Base-by-base conservation (phyloP, 2,113 vertebrate species). In the Lepisosteus oculatus region DNA sequence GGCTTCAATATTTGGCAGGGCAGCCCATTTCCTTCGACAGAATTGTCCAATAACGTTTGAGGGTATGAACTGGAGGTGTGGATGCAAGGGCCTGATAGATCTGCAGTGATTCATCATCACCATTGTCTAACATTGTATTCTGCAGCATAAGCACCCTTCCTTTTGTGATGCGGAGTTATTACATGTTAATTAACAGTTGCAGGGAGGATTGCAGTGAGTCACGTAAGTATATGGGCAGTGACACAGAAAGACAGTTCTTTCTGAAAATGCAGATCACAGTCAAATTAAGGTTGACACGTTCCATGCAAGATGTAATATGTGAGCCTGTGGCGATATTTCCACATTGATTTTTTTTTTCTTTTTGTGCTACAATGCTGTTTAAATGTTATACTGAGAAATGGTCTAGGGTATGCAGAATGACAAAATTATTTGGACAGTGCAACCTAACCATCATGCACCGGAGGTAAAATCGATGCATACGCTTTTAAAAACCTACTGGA, bases 41-140 rank as follows among this genome's bases (percentile, higher is more conserved):
- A 90, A 90, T 92, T 91, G 88, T 94, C 94, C 93, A 92, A 92
- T 95, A 92, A 95, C 85, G 93, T 93, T 93, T 90, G 77, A 77
- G 89, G 89, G 83, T 86, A 89, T 78, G 92, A 94, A 94, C 91
- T 89, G 88, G 88, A 89, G 89, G 89, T 93, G 90, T 89, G 79
- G 79, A 62, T 45, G 80, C 80, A 80, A 78, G 77, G 80, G 86
- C 85, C 85, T 83, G 75, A 69, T 75, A 83, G 83, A 85, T 45
- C 65, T 81, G 78, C 81, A 81, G 78, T 77, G 75, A 70, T 85
- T 82, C 85, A 78, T 87, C 86, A 84, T 71, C 71, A 77, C 73
- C 71, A 76, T 80, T 77, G 79, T 81, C 79, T 81, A 82, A 78
- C 78, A 77, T 85, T 81, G 81, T 75, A 75, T 81, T 81, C 78